phyloP scores from a whole-genome alignment of 2,113 vertebrate genomes.

The Carollia perspicillata region DNA sequence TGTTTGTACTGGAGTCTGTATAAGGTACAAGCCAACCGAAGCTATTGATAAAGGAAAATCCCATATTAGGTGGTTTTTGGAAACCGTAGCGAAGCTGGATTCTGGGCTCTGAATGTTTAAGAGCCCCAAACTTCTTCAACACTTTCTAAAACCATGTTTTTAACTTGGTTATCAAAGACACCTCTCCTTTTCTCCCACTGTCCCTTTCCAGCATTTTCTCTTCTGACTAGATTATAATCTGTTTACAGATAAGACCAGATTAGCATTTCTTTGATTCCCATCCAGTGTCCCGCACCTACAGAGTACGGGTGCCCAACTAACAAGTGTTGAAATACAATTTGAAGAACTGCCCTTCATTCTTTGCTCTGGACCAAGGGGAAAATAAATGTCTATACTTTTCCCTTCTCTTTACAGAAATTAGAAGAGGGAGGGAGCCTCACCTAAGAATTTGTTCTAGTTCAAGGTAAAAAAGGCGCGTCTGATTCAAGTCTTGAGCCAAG shows the following conservation, averaged over 20 bases:
- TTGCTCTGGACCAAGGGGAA: background rate
- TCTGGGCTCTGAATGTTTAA: background rate
- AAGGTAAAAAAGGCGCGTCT: background rate
- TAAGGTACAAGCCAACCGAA: background rate
- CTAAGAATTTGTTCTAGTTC: slow-evolving; percentile 4
- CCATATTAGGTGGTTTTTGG: background rate
- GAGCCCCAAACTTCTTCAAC: background rate
- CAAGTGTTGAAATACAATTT: background rate
- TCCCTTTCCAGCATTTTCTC: background rate
- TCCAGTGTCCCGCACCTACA: background rate
- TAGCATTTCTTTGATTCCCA: background rate
- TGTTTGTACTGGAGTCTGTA: background rate
- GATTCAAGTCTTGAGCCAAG: background rate
- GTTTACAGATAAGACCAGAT: background rate
- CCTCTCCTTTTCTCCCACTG: background rate
- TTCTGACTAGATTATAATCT: background rate
- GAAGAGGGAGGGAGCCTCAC: background rate
- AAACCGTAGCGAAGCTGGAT: background rate
- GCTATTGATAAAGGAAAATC: background rate
- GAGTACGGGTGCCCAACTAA: background rate
- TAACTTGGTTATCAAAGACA: background rate
- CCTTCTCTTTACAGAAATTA: slow-evolving; percentile 1
- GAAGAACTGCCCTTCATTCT: background rate
- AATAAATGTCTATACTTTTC: background rate
- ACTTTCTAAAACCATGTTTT: background rate